A percentile compares a stretch with the other conserved stretches of the same genome.
phyloP scores from a whole-genome alignment of 2,113 vertebrate species.

The Sarotherodon lohbergeri region DNA sequence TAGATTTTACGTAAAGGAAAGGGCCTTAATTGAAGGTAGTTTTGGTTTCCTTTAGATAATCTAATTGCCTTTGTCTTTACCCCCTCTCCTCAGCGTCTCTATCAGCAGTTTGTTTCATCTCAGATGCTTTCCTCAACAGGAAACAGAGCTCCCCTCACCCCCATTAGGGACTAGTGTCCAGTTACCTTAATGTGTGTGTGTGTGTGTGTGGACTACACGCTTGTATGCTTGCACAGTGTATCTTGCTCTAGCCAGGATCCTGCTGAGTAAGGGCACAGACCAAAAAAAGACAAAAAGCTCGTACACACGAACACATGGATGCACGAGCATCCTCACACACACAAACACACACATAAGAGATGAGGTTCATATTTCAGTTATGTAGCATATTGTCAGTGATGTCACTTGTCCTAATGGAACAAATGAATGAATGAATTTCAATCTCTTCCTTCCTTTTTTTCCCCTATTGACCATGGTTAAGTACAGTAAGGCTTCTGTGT shows the following conservation, averaged over 20 bases:
- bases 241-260: conserved; percentile 1
- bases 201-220: not conserved
- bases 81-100: not conserved
- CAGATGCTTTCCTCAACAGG: conserved; percentile 57
- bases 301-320: not conserved
- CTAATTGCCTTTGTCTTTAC: conserved; percentile 12
- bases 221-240: conserved; percentile 1
- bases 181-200: conserved; percentile 47
- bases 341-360: conserved; percentile 2
- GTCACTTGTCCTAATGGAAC: conserved; percentile 30
- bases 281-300: not conserved
- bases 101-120: conserved; percentile 64
- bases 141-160: conserved; percentile 34
- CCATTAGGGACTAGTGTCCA: conserved; percentile 58
- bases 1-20: not conserved
- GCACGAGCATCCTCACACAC: not conserved
- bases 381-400: conserved; percentile 42
- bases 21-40: not conserved
- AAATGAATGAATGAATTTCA: not conserved
- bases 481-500: not conserved
- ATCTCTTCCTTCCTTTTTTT: too few relatives aligned
- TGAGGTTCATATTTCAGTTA: conserved; percentile 34
- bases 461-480: not conserved
- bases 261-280: conserved; percentile 50
- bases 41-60: conserved; percentile 11